Base-by-base conservation (phyloP, 2,888 invertebrate species). In the Stomorhina lunata region DNA sequence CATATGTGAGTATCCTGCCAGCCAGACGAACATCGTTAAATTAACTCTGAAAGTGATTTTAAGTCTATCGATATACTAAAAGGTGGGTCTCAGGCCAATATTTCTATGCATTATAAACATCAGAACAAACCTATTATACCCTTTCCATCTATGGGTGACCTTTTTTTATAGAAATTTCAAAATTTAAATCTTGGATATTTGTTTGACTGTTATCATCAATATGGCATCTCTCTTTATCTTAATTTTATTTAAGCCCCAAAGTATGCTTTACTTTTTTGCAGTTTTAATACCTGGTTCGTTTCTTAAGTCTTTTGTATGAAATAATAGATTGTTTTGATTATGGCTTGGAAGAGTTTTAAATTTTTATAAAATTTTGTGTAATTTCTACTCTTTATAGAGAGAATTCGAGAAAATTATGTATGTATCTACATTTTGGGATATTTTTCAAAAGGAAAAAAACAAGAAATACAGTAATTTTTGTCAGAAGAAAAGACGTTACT, bases 281-380 rank as follows among this genome's bases (percentile, higher is more conserved):
- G n/a, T 25, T 22, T n/a, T 25, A 34, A 34, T 59, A 2, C 9
- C 3, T 0, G 9, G 48, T 78, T 59, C 48, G 71, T 66, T 59
- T 65, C 72, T 55, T 71, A 48, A 80, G 79, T 81, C 81, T 79
- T 83, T 84, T 32, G 66, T n/a, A n/a, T n/a, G n/a, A n/a, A n/a
- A n/a, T n/a, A n/a, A n/a, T n/a, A n/a, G n/a, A n/a, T n/a, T n/a
- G n/a, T n/a, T n/a, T n/a, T n/a, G n/a, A n/a, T n/a, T n/a, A n/a
- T n/a, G n/a, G n/a, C n/a, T n/a, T n/a, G n/a, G n/a, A 57, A 32
- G 34, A 57, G 57, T 57, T 34, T 57, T 0, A 6, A 40, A 1
- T n/a, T n/a, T n/a, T n/a, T n/a, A n/a, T 0, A 2, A 48, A 48
- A 15, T 25, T 10, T 37, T 20, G n/a, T n/a, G n/a, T n/a, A n/a